These are phyloP conservation scores for Mirounga angustirostris DNA, from an alignment of 2,113 vertebrate species.

Conservation along the genomic window DNA sequence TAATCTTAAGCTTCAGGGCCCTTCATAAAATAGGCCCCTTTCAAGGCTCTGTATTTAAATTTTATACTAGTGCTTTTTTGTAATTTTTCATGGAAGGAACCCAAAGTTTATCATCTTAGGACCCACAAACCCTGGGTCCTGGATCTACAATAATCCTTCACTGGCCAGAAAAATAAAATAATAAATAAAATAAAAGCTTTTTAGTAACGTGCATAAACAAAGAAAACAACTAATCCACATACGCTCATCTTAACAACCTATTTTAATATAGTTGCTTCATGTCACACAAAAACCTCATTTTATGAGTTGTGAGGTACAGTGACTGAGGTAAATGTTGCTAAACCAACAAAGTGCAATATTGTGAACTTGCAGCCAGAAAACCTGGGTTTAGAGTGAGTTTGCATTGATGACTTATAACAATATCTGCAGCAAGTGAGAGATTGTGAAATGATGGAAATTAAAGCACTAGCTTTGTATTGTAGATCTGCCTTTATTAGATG, in stretches of 20 bases:
- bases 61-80: background rate
- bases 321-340: too few relatives aligned
- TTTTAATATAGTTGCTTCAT: background rate
- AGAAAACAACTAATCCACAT: background rate
- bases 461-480: background rate
- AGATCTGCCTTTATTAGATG: background rate
- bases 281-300: background rate
- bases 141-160: background rate
- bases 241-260: background rate
- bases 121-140: background rate
- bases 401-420: background rate
- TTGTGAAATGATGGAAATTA: background rate
- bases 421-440: background rate
- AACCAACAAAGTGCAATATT: too few relatives aligned
- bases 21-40: fast-evolving
- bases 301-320: background rate
- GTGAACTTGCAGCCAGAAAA: background rate
- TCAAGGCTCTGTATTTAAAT: background rate
- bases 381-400: background rate
- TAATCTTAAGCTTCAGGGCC: background rate
- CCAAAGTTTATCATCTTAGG: background rate
- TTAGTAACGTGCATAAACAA: background rate
- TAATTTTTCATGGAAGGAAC: background rate
- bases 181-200: background rate
- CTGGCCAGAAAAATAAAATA: background rate